phyloP scores from a whole-genome alignment of 1,140 invertebrate species.

The Conus betulinus region DNA sequence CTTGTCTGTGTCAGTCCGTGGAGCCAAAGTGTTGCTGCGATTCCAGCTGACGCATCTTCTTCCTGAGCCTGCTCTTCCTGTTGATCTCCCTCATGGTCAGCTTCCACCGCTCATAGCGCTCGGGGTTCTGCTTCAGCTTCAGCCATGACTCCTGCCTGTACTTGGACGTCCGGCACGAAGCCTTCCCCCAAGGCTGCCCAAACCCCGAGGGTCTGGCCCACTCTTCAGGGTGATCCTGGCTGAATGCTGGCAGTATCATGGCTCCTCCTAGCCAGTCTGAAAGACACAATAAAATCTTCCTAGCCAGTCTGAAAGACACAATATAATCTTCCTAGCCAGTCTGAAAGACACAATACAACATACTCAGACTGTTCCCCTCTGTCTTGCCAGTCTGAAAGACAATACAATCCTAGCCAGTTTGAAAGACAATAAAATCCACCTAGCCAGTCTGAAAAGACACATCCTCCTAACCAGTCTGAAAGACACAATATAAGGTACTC shows the following conservation, averaged over 20 bases:
- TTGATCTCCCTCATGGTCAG: background rate
- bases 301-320: background rate
- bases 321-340: too few species aligned
- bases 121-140: background rate
- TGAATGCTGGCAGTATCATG: background rate
- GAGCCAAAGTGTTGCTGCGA: background rate
- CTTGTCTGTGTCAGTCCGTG: too few species aligned
- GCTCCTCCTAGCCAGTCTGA: background rate
- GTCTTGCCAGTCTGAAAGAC: too few species aligned
- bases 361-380: too few species aligned
- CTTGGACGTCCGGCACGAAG: background rate
- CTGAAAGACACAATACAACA: too few species aligned
- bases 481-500: too few species aligned
- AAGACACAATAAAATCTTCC: background rate
- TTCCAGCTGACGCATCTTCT: background rate
- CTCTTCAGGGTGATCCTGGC: background rate
- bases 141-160: slow-evolving; percentile 7
- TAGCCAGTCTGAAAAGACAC: too few species aligned
- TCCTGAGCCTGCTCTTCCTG: background rate
- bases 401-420: too few species aligned
- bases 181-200: background rate
- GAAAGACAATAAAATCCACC: too few species aligned
- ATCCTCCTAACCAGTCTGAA: too few species aligned
- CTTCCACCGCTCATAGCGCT: slow-evolving; percentile 19
- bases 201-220: background rate